phyloP scores from a whole-genome alignment of 2,113 vertebrate species.

The Bubo blakistoni region DNA sequence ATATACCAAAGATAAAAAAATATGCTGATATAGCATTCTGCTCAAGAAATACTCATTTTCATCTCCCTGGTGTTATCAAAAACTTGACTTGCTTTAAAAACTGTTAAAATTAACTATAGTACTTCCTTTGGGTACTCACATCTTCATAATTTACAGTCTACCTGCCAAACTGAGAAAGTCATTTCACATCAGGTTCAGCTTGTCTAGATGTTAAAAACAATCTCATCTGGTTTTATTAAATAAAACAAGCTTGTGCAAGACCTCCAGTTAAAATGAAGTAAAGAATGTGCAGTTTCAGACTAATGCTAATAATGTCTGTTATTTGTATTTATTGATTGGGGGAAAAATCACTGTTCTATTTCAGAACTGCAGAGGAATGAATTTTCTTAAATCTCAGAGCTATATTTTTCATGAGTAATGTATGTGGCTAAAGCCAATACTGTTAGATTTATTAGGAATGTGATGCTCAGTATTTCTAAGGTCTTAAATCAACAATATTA shows the following conservation, averaged over 20 bases:
- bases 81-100: neutral
- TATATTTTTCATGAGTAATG: neutral
- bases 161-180: neutral
- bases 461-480: neutral
- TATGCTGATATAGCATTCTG: neutral
- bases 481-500: conserved; percentile 18
- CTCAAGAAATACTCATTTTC: neutral
- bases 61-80: neutral
- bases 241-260: neutral
- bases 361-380: conserved; percentile 2
- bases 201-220: neutral
- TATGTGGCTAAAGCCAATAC: neutral
- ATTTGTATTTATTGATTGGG: conserved; percentile 9
- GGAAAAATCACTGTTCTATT: neutral
- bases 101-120: neutral
- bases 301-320: neutral
- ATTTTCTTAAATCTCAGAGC: neutral
- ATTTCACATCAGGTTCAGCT: neutral
- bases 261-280: neutral
- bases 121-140: neutral
- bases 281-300: neutral
- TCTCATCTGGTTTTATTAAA: neutral
- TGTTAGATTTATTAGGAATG: neutral
- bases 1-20: neutral
- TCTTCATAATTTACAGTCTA: neutral